Conservation (phyloP, 2,888 invertebrate genomes). For the Andrena bucephala region DNA sequence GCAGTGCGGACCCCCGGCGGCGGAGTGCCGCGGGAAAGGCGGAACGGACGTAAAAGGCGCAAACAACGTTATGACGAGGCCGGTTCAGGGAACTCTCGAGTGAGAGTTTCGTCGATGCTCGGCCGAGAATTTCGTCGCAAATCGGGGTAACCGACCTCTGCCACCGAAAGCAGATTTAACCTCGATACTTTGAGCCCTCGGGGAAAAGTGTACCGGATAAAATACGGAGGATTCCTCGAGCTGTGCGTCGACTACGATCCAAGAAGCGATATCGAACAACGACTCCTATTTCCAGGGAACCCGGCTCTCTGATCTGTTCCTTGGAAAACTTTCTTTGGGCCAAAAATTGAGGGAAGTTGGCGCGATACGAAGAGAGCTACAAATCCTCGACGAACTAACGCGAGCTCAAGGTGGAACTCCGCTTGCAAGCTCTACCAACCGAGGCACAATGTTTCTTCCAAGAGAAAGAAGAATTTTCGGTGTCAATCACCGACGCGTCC, state of each 20-base stretch:
- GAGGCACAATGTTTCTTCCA: too few relatives aligned
- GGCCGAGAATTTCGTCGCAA: slow-evolving; percentile 45
- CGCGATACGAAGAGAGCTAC: too few relatives aligned
- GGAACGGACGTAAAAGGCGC: slow-evolving; percentile 52
- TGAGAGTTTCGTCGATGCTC: slow-evolving; percentile 60
- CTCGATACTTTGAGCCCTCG: slow-evolving; percentile 24
- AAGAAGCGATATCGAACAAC: background rate
- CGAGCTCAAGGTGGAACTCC: too few relatives aligned
- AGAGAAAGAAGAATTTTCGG: too few relatives aligned
- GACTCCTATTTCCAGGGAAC: too few relatives aligned
- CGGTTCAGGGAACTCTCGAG: slow-evolving; percentile 60
- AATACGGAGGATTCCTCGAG: background rate
- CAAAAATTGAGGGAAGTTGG: too few relatives aligned
- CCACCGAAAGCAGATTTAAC: slow-evolving; percentile 44
- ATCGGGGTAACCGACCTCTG: slow-evolving; percentile 55
- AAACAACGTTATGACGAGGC: slow-evolving; percentile 35
- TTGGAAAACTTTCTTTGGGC: too few relatives aligned
- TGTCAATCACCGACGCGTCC: too few relatives aligned
- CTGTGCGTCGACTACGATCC: background rate
- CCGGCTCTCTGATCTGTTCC: too few relatives aligned
- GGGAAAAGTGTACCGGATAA: slow-evolving; percentile 8
- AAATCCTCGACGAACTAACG: too few relatives aligned
- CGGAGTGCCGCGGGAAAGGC: slow-evolving; percentile 51
- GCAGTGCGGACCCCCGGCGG: slow-evolving; percentile 63
- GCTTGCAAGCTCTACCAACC: too few relatives aligned